These are phyloP conservation scores for Carcharodon carcharias DNA, from an alignment of 2,797 vertebrate genomes.

Conservation along the genomic window DNA sequence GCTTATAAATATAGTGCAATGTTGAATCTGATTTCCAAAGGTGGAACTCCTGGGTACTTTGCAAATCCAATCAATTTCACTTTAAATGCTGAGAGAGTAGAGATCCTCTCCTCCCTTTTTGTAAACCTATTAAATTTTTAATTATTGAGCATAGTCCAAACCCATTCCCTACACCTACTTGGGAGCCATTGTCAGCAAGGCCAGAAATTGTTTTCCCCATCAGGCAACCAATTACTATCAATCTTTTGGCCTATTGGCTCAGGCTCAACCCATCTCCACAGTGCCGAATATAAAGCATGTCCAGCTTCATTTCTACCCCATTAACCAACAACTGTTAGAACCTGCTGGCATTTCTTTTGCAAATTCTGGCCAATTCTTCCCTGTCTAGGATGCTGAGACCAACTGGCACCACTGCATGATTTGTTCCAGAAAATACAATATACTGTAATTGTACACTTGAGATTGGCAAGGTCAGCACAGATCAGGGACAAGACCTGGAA, in stretches of 20 bases:
- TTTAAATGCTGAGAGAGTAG: neutral
- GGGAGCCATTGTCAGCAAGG: neutral
- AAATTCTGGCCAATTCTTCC: neutral
- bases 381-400: neutral
- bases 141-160: neutral
- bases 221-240: neutral
- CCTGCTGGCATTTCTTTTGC: neutral
- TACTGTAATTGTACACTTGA: neutral
- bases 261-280: neutral
- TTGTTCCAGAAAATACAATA: neutral
- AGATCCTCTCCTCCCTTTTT: neutral
- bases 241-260: neutral
- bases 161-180: neutral
- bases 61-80: neutral
- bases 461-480: neutral
- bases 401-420: neutral
- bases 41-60: neutral
- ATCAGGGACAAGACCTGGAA: neutral
- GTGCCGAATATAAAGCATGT: neutral
- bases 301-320: neutral
- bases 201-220: neutral
- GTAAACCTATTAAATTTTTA: neutral
- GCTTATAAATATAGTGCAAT: neutral
- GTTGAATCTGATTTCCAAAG: neutral
- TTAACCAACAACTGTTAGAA: neutral